Evolutionary conservation across 2,888 invertebrate genomes (phyloP).

Genomic region (Drosophila hamatofila): DNA sequence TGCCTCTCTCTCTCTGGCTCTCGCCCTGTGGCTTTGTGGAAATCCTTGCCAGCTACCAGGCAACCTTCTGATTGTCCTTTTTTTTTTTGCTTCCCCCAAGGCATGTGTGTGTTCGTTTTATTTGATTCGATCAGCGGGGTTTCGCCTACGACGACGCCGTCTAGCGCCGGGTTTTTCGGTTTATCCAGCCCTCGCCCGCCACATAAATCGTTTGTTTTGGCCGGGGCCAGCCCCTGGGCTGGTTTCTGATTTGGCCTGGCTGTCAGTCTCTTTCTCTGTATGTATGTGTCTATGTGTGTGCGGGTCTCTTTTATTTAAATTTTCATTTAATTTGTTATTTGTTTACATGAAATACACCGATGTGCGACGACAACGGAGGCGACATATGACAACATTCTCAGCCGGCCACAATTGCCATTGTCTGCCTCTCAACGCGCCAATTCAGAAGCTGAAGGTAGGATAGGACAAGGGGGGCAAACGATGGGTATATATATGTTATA

Average conservation of each 20-base stretch:
- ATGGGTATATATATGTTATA: constrained; percentile 4
- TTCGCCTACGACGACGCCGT: constrained; percentile 77
- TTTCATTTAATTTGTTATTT: constrained; percentile 82
- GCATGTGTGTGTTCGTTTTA: constrained; percentile 72
- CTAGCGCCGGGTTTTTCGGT: constrained; percentile 66
- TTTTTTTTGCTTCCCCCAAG: constrained; percentile 37
- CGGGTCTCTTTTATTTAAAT: constrained; percentile 74
- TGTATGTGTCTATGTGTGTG: constrained; percentile 31
- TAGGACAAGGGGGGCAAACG: neutral
- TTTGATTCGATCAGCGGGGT: constrained; percentile 84
- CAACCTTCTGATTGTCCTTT: constrained; percentile 78
- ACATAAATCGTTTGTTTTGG: constrained; percentile 73
- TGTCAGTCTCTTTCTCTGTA: neutral
- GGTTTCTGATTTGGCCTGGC: constrained; percentile 24
- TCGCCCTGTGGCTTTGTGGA: constrained; percentile 17
- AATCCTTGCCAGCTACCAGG: constrained; percentile 64
- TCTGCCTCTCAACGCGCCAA: constrained; percentile 64
- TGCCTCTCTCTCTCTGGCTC: neutral
- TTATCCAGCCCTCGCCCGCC: constrained; percentile 69
- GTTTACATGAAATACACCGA: constrained; percentile 80
- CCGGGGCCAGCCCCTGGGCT: constrained; percentile 45
- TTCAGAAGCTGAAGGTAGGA: constrained; percentile 6
- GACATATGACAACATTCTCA: constrained; percentile 81
- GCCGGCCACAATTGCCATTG: constrained; percentile 78
- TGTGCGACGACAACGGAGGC: constrained; percentile 72